Base-by-base conservation (phyloP, 2,797 vertebrate genomes). In the Sphenodon punctatus region DNA sequence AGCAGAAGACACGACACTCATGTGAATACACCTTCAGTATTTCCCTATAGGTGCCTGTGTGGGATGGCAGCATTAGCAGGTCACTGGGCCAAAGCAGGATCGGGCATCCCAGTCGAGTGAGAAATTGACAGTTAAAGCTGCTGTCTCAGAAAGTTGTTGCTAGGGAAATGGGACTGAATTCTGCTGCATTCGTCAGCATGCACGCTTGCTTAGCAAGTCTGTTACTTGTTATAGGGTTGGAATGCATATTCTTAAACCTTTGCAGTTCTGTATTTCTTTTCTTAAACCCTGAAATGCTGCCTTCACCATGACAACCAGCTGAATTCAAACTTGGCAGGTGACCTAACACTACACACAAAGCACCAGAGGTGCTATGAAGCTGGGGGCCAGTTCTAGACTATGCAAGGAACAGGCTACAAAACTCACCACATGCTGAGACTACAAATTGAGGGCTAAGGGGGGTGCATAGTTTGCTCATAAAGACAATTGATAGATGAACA, bases 251-350 rank as follows among this genome's bases (percentile, higher is more conserved):
- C 51, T 80, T 53, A 66, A 73, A 64, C 43, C 36, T 53, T 5
- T 1, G 38, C 19, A 19, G 22, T 8, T 14, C n/a, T n/a, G n/a
- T n/a, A n/a, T 84, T 36, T 22, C 63, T 61, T 88, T 89, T 82
- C 93, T 92, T 89, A 90, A 89, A 74, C 61, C 8, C 53, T 32
- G 75, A 92, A 58, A 53, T 72, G 22, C 11, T 51, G 68, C 56
- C 1, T 1, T 88, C 83, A 39, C 86, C 72, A 25, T 10, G 67
- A 78, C 65, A 3, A 90, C 82, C 72, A 6, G 48, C 86, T 86
- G 53, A 61, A 65, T 69, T 78, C 48, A 67, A 66, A 71, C 75
- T 90, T 89, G 86, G 90, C 80, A 76, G 55, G 80, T 82, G 72
- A 66, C 0, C 2, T 60, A 80, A 78, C 11, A 19, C 42, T n/a